Evolutionary conservation across 2,797 vertebrate species (phyloP), one percentile per base, ranked within the genome.

Genomic region (Apogon talboti): DNA sequence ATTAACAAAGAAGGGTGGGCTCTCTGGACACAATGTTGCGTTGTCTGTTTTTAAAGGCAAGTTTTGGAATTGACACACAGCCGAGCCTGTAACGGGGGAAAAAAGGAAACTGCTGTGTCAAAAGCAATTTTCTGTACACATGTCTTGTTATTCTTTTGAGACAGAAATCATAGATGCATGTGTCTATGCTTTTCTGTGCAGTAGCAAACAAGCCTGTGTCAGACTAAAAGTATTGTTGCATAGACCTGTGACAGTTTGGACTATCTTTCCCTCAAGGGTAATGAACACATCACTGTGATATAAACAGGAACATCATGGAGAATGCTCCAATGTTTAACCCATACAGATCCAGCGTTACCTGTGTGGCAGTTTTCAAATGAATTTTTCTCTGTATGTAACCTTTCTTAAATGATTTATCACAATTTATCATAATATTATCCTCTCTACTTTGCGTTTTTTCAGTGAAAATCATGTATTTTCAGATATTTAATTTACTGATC

Each of bases 221-320:
- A 75, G 59, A 60, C 66, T 75, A 56, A 61, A 71, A 78, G 71
- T 75, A 70, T 63, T 66, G 75, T 78, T 61, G 61, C 58, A 69
- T 43, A 66, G 76, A 83, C 63, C 58, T 48, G 64, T 76, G 66
- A 68, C 66, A 76, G 65, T 75, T 88, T 81, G 58, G 81, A 66
- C 71, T 75, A 41, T 68, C 76, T 67, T 55, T 3, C 76, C 76
- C 66, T 65, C 77, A 79, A 87, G 85, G 84, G 78, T 86, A 86
- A 90, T 89, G 76, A 91, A 90, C 60, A 86, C 74, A 89, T 90
- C 58, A 57, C 50, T 63, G 76, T 54, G 65, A 87, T 85, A 73
- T 85, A 87, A 82, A 41, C 30, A 57, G 55, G 69, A 66, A 49
- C 67, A 59, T 74, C 79, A 78, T 83, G 78, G 71, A 79, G 47